Conservation (phyloP, 2,797 vertebrate species). For the Alca torda region DNA sequence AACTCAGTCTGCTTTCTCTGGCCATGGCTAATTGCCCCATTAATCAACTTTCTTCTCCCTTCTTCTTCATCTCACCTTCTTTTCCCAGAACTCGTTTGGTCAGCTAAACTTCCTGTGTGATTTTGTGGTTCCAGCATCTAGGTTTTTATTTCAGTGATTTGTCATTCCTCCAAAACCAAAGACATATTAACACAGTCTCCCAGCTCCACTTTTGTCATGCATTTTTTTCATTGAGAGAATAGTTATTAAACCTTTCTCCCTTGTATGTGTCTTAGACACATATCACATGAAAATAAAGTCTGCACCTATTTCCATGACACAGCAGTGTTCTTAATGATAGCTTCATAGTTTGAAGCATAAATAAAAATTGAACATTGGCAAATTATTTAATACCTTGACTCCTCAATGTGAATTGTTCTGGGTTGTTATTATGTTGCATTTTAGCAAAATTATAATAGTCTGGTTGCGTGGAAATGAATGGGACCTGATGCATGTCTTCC, state of each 20-base stretch:
- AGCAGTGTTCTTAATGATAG: not conserved
- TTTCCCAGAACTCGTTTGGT: not conserved
- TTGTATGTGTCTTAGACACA: not conserved
- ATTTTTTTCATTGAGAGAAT: not conserved
- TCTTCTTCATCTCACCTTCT: not conserved
- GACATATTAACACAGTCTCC: not conserved
- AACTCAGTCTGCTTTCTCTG: not conserved
- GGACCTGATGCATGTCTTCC: not conserved
- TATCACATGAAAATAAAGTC: not conserved
- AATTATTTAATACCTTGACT: not conserved
- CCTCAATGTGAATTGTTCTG: not conserved
- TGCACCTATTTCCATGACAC: not conserved
- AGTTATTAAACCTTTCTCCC: not conserved
- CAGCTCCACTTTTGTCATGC: not conserved
- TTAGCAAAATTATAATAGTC: not conserved
- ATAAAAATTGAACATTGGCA: not conserved
- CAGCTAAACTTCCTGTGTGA: not conserved
- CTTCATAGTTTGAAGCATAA: not conserved
- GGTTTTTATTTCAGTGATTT: not conserved
- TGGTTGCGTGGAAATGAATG: not conserved
- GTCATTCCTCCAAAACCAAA: not conserved
- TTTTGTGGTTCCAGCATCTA: not conserved
- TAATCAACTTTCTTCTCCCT: not conserved
- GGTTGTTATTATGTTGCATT: not conserved
- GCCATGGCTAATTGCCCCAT: not conserved